Evolutionary conservation across 1,140 invertebrate species (phyloP), one percentile per base, ranked within the genome.

Genomic region (Rhynchophorus ferrugineus): DNA sequence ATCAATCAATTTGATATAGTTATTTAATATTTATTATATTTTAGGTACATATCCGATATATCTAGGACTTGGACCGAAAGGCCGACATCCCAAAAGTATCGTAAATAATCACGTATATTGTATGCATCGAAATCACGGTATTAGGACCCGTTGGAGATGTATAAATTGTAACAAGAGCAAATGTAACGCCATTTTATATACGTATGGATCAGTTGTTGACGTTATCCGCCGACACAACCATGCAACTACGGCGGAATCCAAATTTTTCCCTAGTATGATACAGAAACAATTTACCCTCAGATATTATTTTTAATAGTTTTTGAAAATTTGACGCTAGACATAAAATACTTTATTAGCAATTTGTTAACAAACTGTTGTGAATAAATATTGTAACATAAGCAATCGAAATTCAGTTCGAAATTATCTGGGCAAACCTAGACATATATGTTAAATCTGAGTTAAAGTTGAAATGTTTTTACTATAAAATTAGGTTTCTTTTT

Each of bases 141-240:
- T 14, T 14, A 56, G 44, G 44, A 61, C 55, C 9, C 35, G 55
- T 47, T 61, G 59, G 59, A 18, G 55, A 34, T 61, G 59, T 22
- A n/a, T 39, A 1, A 43, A 53, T 17, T 53, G 46, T 37, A 51
- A 61, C 21, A 57, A 56, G 18, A 56, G 44, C n/a, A 58, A 38
- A 37, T 61, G 59, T 16, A 53, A 33, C 29, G 49, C 56, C 8
- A 33, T 44, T 18, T 35, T 57, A 2, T 49, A 54, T 19, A 57
- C 51, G 8, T 35, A 43, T 14, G 52, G 54, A 18, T 49, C 39
- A 39, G 35, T 57, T 19, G 52, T 58, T 5, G 42, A 48, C 8
- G 5, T 58, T 5, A 19, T 48, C 6, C 36, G 45, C 11, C n/a
- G 18, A 3, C 57, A 58, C 21, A 55, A 59, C 19, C 57, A 56